Conservation (phyloP, 2,797 vertebrate genomes). For the Brachymystax lenok region DNA sequence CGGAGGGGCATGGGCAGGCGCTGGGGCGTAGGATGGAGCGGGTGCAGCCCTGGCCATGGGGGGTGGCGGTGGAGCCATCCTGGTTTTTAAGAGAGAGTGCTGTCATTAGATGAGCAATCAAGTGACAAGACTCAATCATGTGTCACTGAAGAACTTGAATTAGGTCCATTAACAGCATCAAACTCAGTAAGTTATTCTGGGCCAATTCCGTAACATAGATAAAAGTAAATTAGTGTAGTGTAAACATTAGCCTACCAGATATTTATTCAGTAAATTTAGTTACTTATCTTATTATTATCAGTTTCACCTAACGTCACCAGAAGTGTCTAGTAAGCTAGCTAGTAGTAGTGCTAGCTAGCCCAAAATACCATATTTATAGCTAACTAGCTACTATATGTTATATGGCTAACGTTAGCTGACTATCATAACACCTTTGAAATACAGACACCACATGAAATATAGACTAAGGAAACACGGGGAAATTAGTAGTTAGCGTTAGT, state of each 20-base stretch:
- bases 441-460: background rate
- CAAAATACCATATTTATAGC: background rate
- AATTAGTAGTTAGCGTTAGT: background rate
- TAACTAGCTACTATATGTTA: background rate
- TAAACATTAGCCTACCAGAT: too few species aligned
- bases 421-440: background rate
- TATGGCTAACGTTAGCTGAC: too few species aligned
- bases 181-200: background rate
- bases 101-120: background rate
- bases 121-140: background rate
- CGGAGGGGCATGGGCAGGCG: slow-evolving; percentile 76
- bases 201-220: background rate
- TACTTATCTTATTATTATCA: too few species aligned
- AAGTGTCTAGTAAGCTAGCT: background rate
- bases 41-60: slow-evolving; percentile 73
- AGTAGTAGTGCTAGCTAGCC: background rate
- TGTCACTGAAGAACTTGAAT: background rate
- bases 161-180: background rate
- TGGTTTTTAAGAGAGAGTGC: slow-evolving; percentile 63
- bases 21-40: slow-evolving; percentile 74
- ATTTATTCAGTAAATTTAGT: too few species aligned
- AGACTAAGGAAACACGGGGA: too few species aligned
- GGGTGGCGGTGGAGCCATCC: slow-evolving; percentile 73
- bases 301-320: too few species aligned
- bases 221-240: too few species aligned